These are phyloP conservation scores for Melanostoma mellinum DNA, from an alignment of 2,888 invertebrate species.

Conservation along the genomic window DNA sequence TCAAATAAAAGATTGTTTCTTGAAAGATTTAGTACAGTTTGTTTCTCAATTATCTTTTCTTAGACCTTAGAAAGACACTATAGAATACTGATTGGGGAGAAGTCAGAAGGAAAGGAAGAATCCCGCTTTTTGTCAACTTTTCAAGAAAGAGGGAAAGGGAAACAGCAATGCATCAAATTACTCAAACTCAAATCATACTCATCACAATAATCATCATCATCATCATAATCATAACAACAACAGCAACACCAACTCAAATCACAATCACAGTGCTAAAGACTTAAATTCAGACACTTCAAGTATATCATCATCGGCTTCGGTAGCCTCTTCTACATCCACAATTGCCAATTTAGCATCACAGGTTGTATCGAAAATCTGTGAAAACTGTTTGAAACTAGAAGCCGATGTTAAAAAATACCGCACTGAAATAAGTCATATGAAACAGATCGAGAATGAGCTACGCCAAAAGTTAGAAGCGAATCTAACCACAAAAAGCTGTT, in stretches of 20 bases:
- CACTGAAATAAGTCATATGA: slow-evolving; percentile 81
- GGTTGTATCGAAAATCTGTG: slow-evolving; percentile 81
- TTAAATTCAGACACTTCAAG: slow-evolving; percentile 75
- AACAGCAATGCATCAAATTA: slow-evolving; percentile 71
- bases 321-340: slow-evolving; percentile 77
- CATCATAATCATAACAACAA: slow-evolving; percentile 49
- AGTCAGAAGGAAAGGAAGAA: too few relatives aligned
- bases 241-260: slow-evolving; percentile 73
- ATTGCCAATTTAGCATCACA: slow-evolving; percentile 81
- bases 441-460: slow-evolving; percentile 81
- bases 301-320: slow-evolving; percentile 78
- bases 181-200: slow-evolving; percentile 61
- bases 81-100: too few relatives aligned
- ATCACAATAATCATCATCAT: slow-evolving; percentile 68
- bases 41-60: too few relatives aligned
- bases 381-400: slow-evolving; percentile 81
- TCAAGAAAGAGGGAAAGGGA: too few relatives aligned
- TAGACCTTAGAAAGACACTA: too few relatives aligned
- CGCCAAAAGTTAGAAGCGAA: slow-evolving; percentile 83
- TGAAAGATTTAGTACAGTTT: too few relatives aligned
- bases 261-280: slow-evolving; percentile 61
- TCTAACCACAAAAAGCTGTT: slow-evolving; percentile 88
- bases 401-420: slow-evolving; percentile 81
- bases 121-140: too few relatives aligned
- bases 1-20: too few relatives aligned